Evolutionary conservation across 2,113 vertebrate species (phyloP), one percentile per base, ranked within the genome.

Genomic region (Hypanus sabinus): DNA sequence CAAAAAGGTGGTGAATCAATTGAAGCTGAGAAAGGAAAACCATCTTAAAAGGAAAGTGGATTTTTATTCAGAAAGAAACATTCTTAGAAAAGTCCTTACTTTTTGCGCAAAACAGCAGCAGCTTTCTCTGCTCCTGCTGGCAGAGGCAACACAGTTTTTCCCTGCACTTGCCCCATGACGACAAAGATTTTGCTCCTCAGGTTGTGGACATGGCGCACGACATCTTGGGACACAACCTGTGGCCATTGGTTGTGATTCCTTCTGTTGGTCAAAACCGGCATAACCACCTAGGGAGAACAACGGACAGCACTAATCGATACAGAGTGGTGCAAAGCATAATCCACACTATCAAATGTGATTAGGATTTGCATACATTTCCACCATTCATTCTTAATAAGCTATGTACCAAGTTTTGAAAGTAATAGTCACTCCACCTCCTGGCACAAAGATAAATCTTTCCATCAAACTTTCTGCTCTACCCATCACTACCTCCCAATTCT

Each of bases 131-230:
- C 96, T 38, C 95, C 97, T 2, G 94, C 94, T 46, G 98, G 98
- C 60, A 98, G 96, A 76, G 98, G 97, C 94, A 99, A 96, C 94
- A 99, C 95, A 0, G 98, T 99, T 95, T 97, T 98, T 75, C 98
- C 98, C 94, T 97, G 96, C n/a, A 97, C 95, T 95, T 97, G 97
- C n/a, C 98, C 98, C 1, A 97, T 94, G 79, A 98, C 95, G 46
- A 96, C 96, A 93, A 96, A 96, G 94, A 98, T 96, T 16, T 95
- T 96, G 38, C 95, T 97, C 88, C 96, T 96, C 33, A 99, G 96
- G 70, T 75, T 95, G 94, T 97, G 96, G 77, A 97, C 95, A 0
- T 98, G 97, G 14, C 1, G 95, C 68, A 94, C 94, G 60, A 99
- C 36, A 93, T 99, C 98, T 65, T 98, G 96, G 30, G 97, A 97